Base-by-base conservation (phyloP, 2,888 invertebrate genomes). In the Meiosimyza decipiens region DNA sequence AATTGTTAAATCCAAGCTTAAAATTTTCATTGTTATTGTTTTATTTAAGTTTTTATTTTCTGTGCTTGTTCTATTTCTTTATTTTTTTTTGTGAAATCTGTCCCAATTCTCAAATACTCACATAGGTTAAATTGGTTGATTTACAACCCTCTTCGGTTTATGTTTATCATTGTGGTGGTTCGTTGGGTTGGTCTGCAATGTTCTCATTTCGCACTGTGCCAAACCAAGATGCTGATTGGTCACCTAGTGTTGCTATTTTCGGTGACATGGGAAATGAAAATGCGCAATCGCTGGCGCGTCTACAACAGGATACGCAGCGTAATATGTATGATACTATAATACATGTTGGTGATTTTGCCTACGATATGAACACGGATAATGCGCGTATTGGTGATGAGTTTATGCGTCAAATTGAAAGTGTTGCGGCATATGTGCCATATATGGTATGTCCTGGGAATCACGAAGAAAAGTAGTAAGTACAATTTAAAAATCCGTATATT, bases 181-280 rank as follows among this genome's bases (percentile, higher is more conserved):
- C 87, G 51, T 86, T 89, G 69, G 96, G 95, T 1, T 97, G 96
- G 96, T 97, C 97, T 0, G 89, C 91, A 55, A 80, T 90, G 78
- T 97, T 93, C 87, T 91, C 89, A 80, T 95, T 98, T 87, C 90
- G 88, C 79, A 94, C 96, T 0, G 76, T 82, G 49, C 89, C 92
- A 6, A 92, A 92, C 3, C 86, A 87, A 4, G 90, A 90, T 2
- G 88, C 89, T 9, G 84, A 91, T 77, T 97, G 96, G 95, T 89
- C 91, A 28, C 95, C 97, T 0, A 89, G 90, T 28, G 88, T 97
- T 52, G 97, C 94, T 40, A 90, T 99, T 77, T 98, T 92, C 84
- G 98, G 98, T 0, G 98, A 98, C 85, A 92, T 99, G 94, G 98
- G 98, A 47, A 95, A 94, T 83, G 92, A 92, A 80, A 98, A 98